Percentiles rank a stretch among this genome's conserved stretches.
phyloP scores from a whole-genome alignment of 2,888 invertebrate species.

The Microchrysa polita region DNA sequence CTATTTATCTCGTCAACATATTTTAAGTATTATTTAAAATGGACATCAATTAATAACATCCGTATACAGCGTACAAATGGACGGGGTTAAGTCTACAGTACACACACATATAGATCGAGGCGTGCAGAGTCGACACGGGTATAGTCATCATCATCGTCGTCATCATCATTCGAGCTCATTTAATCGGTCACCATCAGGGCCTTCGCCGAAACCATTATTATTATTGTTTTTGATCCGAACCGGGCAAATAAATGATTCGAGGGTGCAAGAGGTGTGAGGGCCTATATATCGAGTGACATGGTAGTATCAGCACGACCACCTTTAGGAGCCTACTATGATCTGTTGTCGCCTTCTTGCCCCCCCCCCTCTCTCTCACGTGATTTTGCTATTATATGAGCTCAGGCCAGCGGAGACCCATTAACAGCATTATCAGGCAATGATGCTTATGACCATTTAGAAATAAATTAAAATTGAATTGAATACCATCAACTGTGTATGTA shows the following conservation, averaged over 20 bases:
- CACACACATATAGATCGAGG: neutral
- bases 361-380: too few species aligned
- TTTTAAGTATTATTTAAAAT: slow-evolving; percentile 40
- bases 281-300: neutral
- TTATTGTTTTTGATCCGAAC: neutral
- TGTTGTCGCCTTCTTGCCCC: neutral
- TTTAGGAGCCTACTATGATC: neutral
- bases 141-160: neutral
- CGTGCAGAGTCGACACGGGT: neutral
- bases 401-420: neutral
- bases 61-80: neutral
- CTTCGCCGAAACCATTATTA: neutral
- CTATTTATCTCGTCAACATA: slow-evolving; percentile 41
- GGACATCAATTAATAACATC: slow-evolving; percentile 41
- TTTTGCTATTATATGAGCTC: too few species aligned
- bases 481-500: slow-evolving; percentile 1
- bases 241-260: too few species aligned
- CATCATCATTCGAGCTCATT: neutral
- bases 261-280: too few species aligned
- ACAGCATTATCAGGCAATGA: slow-evolving; percentile 2
- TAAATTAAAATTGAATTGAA: slow-evolving; percentile 33
- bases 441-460: slow-evolving; percentile 18
- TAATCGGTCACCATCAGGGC: slow-evolving; percentile 31
- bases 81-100: too few species aligned
- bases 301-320: neutral